A percentile compares a stretch with the other conserved stretches of the same genome.
Conservation (phyloP, 2,888 invertebrate species). For the Palloptera scutellata region DNA sequence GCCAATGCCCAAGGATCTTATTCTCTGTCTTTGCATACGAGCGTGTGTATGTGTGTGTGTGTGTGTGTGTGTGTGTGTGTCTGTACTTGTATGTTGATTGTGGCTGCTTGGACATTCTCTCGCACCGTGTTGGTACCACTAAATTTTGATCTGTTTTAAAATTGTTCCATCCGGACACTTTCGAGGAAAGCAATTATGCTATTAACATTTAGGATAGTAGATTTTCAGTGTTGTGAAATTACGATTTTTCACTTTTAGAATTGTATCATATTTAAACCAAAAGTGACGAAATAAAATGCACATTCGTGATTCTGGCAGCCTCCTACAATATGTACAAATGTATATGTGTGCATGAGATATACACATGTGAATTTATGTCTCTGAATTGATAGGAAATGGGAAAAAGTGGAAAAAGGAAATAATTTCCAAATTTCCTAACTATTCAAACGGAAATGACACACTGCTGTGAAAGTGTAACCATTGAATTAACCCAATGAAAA, state of each 20-base stretch:
- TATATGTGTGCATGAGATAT: not conserved
- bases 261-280: not conserved
- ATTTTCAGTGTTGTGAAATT: no score
- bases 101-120: no score
- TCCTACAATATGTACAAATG: not conserved
- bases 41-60: not conserved
- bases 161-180: no score
- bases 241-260: not conserved
- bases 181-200: no score
- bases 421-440: constrained; percentile 50
- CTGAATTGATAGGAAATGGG: constrained; percentile 46
- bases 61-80: not conserved
- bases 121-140: no score
- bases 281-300: no score
- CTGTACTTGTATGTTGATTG: constrained; percentile 10
- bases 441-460: constrained; percentile 52
- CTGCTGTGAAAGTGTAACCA: not conserved
- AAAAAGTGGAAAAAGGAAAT: constrained; percentile 49
- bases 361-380: constrained; percentile 1
- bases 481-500: no score
- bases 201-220: no score
- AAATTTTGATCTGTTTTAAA: no score
- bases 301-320: not conserved
- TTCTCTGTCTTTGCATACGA: no score
- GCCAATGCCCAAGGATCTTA: no score